Evolutionary conservation across 2,113 vertebrate species (phyloP), one percentile per base, ranked within the genome.

Genomic region (Notothenia rossii): DNA sequence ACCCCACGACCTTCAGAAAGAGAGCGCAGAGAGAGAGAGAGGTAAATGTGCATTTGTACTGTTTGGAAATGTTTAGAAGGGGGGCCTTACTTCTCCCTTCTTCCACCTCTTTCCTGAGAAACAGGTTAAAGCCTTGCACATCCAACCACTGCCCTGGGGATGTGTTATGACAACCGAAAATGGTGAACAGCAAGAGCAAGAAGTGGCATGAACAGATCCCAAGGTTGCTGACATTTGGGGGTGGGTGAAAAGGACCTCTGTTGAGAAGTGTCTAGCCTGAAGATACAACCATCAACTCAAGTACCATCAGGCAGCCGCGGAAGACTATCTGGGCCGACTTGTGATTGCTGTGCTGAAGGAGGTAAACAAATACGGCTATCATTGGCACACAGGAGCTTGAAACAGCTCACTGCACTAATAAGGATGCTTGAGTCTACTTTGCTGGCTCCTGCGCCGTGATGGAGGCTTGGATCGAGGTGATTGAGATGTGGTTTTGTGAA

Each of bases 101-200:
- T 72, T 45, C 67, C 56, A 74, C 68, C 33, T 75, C 63, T 64
- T 13, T 65, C 85, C 71, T 69, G 63, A 85, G 82, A 46, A 85
- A 81, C 73, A 77, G 71, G 82, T 88, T 85, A 76, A 75, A 86
- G 77, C 79, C 54, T 71, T 67, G 77, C 81, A 80, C 84, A 88
- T 89, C 84, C 74, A 82, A 71, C 48, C 56, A 13, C 75, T 92
- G 87, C 65, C 94, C 91, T n/a, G 75, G 63, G 91, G 92, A 87
- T 75, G 81, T 95, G 91, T 95, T 94, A 92, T 95, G 93, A 95
- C 94, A 95, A 92, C 88, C 51, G 14, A 89, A 93, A 89, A 94
- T 61, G 84, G 86, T 86, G 87, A 93, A 82, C 79, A 77, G 89
- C 54, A 20, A 83, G 89, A 93, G 94, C 94, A 95, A 95, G 94